Evolutionary conservation across 1,140 invertebrate genomes (phyloP).

Genomic region (Drosophila kikkawai): DNA sequence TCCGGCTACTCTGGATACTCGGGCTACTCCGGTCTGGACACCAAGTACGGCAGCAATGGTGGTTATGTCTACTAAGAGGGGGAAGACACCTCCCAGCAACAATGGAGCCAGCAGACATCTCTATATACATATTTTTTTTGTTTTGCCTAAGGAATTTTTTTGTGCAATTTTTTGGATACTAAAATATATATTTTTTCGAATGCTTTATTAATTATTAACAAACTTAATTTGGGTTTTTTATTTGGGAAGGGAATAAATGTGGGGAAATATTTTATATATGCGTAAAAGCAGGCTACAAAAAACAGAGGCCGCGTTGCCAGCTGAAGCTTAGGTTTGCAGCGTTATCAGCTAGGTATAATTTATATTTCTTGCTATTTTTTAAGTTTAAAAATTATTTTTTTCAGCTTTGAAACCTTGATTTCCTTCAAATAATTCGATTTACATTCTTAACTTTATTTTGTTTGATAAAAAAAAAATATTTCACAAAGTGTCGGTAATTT

Average conservation of each 20-base stretch:
- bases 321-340: not conserved
- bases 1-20: slow-evolving; percentile 22
- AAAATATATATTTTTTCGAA: slow-evolving; percentile 10
- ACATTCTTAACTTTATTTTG: slow-evolving; percentile 29
- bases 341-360: not conserved
- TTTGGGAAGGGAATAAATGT: not conserved
- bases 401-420: not conserved
- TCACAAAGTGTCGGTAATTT: not conserved
- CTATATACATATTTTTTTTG: slow-evolving; percentile 15
- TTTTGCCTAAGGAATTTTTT: slow-evolving; percentile 18
- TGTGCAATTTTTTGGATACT: slow-evolving; percentile 29
- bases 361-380: too few relatives aligned
- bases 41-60: slow-evolving; percentile 73
- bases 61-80: slow-evolving; percentile 72
- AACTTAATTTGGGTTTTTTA: not conserved
- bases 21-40: slow-evolving; percentile 64
- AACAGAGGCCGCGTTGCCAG: not conserved
- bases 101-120: slow-evolving; percentile 28
- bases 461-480: slow-evolving; percentile 26
- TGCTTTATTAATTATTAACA: slow-evolving; percentile 24
- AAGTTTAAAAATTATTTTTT: not conserved
- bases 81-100: not conserved
- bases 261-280: not conserved
- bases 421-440: not conserved
- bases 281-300: not conserved